Evolutionary conservation across 2,888 invertebrate species (phyloP).

Genomic region (Anoplius nigerrimus): DNA sequence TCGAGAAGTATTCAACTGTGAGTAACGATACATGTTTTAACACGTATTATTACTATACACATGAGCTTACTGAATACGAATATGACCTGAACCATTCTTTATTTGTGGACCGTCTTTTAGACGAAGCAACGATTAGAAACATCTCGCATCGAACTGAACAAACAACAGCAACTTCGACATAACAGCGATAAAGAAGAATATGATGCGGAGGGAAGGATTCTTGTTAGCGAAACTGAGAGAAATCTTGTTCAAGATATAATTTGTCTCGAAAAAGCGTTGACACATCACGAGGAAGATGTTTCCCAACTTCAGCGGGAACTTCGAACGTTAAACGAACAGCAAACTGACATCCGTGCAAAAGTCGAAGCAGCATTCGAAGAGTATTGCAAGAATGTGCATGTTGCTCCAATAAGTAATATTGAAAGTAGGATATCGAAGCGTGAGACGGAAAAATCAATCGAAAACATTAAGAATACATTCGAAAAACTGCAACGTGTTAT

Average conservation of each 20-base stretch:
- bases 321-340: not conserved
- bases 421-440: slow-evolving; percentile 14
- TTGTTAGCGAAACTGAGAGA: slow-evolving; percentile 10
- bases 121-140: slow-evolving; percentile 23
- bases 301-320: slow-evolving; percentile 14
- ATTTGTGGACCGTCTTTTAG: slow-evolving; percentile 18
- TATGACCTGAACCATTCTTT: not conserved
- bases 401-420: slow-evolving; percentile 2
- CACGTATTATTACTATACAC: no score
- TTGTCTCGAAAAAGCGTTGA: slow-evolving; percentile 16
- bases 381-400: slow-evolving; percentile 19
- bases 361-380: slow-evolving; percentile 24
- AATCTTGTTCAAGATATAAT: slow-evolving; percentile 15
- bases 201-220: not conserved
- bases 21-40: not conserved
- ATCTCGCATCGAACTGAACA: slow-evolving; percentile 16
- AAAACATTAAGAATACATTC: slow-evolving; percentile 14
- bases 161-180: slow-evolving; percentile 15
- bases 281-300: slow-evolving; percentile 22
- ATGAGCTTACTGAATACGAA: no score
- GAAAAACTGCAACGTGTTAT: slow-evolving; percentile 23
- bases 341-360: not conserved
- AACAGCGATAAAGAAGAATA: slow-evolving; percentile 3
- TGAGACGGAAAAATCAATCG: slow-evolving; percentile 3
- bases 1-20: slow-evolving; percentile 31